Conservation (phyloP, 2,797 vertebrate genomes). For the Presbytis comata region DNA sequence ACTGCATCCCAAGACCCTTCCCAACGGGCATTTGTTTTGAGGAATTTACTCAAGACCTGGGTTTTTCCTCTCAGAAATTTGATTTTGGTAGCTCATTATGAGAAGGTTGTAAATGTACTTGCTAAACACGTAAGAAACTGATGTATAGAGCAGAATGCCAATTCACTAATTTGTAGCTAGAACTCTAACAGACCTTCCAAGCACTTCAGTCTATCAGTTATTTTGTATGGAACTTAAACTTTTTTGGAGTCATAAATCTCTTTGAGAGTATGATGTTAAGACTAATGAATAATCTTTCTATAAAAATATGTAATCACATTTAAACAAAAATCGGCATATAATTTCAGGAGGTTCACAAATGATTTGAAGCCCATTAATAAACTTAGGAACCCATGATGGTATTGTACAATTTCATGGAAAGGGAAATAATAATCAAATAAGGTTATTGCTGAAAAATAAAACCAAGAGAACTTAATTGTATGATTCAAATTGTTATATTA, state of each 20-base stretch:
- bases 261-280: neutral
- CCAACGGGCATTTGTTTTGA: neutral
- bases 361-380: neutral
- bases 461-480: neutral
- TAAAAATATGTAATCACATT: neutral
- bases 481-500: neutral
- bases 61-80: neutral
- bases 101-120: neutral
- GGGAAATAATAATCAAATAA: conserved; percentile 29
- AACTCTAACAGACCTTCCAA: neutral
- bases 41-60: neutral
- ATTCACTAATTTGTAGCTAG: neutral
- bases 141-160: neutral
- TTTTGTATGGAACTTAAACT: neutral
- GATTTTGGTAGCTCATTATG: neutral
- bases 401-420: neutral
- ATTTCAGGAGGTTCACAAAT: neutral
- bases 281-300: neutral
- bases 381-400: neutral
- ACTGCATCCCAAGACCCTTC: neutral
- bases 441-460: neutral
- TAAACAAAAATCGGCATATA: neutral
- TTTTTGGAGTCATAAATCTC: neutral
- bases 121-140: neutral
- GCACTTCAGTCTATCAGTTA: neutral